A percentile compares a stretch with the other conserved stretches of the same genome.
phyloP scores from a whole-genome alignment of 64 coral and sea anemone species.

The Montipora capricornis region DNA sequence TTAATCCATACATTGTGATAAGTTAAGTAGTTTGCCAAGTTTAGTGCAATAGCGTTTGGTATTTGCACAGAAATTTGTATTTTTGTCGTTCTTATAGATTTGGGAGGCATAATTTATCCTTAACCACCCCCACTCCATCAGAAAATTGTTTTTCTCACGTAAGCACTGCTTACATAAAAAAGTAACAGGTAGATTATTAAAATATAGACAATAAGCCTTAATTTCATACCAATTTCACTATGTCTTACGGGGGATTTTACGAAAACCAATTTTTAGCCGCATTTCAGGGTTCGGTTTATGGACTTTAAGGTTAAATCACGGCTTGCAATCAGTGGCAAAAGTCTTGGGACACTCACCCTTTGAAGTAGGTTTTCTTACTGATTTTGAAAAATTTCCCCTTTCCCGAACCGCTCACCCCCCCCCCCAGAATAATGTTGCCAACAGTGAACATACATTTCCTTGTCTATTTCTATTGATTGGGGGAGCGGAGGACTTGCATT shows the following conservation, averaged over 20 bases:
- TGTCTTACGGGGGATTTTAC: constrained; percentile 58
- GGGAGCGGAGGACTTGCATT: too few relatives aligned
- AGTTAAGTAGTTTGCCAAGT: background rate
- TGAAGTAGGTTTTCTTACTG: too few relatives aligned
- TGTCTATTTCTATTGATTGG: too few relatives aligned
- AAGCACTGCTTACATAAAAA: constrained; percentile 35
- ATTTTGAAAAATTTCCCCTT: too few relatives aligned
- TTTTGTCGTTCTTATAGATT: background rate
- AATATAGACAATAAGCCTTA: constrained; percentile 58
- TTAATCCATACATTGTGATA: background rate
- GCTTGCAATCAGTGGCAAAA: too few relatives aligned
- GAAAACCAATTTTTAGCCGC: constrained; percentile 33
- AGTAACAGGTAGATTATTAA: constrained; percentile 59
- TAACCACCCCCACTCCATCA: constrained; percentile 34
- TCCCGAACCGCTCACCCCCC: too few relatives aligned
- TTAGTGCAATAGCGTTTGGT: background rate
- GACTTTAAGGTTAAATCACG: too few relatives aligned
- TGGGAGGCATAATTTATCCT: background rate
- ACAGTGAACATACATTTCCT: too few relatives aligned
- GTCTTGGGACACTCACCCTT: too few relatives aligned
- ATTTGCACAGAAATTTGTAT: background rate
- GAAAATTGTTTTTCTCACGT: constrained; percentile 34
- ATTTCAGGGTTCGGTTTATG: background rate
- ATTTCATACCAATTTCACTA: constrained; percentile 53
- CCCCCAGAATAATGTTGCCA: too few relatives aligned